These are phyloP conservation scores for Opisthocomus hoazin DNA, from an alignment of 2,113 vertebrate genomes.

Conservation along the genomic window DNA sequence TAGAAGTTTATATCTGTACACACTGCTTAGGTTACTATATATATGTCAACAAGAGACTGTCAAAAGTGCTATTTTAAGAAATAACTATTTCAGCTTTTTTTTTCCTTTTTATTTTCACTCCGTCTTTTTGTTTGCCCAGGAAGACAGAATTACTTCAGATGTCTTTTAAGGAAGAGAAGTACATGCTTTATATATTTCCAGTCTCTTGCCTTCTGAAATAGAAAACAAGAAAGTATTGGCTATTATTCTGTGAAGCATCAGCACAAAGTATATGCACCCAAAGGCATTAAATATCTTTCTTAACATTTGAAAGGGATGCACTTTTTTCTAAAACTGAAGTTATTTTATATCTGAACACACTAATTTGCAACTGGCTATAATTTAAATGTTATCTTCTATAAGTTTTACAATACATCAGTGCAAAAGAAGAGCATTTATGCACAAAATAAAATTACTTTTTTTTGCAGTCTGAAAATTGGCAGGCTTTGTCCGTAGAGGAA, in stretches of 20 bases:
- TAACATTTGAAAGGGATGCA: background rate
- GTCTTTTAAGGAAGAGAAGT: background rate
- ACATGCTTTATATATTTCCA: background rate
- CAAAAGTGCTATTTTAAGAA: background rate
- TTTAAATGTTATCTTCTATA: background rate
- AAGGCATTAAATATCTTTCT: background rate
- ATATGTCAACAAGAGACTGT: background rate
- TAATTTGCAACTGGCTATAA: background rate
- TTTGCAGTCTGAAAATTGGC: background rate
- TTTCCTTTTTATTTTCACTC: too few relatives aligned
- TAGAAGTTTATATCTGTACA: background rate
- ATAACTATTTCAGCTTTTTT: background rate
- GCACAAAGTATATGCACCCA: background rate
- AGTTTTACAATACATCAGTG: background rate
- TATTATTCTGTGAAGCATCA: background rate
- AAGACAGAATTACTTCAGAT: background rate
- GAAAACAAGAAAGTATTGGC: background rate
- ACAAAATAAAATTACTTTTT: background rate
- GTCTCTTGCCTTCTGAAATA: background rate
- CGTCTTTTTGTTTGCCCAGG: background rate
- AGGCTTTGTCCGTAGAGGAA: background rate
- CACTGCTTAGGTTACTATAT: background rate
- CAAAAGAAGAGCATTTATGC: background rate
- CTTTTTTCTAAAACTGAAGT: background rate
- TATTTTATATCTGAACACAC: background rate